Percentiles rank a stretch among this genome's conserved stretches.
These are phyloP conservation scores for Oreotragus oreotragus DNA, from an alignment of 2,113 vertebrate genomes.

Conservation along the genomic window DNA sequence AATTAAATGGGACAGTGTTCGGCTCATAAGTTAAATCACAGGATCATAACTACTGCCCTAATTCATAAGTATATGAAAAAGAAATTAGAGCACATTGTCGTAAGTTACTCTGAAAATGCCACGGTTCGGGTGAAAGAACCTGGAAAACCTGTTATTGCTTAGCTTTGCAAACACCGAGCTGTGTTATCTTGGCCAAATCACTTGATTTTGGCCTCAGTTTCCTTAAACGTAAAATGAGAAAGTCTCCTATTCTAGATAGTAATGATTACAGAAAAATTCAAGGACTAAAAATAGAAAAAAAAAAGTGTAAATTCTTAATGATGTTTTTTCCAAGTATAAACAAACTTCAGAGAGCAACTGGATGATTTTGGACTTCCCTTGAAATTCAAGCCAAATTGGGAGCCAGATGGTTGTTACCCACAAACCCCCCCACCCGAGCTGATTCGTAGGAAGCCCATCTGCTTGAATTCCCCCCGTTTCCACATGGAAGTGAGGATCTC, in stretches of 20 bases:
- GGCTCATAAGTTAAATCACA: not conserved
- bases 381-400: slow-evolving; percentile 25
- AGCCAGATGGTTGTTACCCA: slow-evolving; percentile 32
- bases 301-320: not conserved
- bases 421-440: not conserved
- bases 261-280: not conserved
- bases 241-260: not conserved
- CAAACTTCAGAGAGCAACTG: not conserved
- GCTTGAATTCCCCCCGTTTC: not conserved
- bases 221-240: not conserved
- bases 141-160: not conserved
- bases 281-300: not conserved
- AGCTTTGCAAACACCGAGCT: not conserved
- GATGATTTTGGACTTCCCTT: not conserved
- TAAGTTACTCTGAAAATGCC: not conserved
- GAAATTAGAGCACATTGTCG: not conserved
- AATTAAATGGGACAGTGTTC: not conserved
- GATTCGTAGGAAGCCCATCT: slow-evolving; percentile 24
- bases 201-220: not conserved
- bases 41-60: not conserved
- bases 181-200: not conserved
- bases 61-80: not conserved
- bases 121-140: not conserved
- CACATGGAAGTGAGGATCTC: not conserved
- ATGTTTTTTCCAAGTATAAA: not conserved